phyloP scores from a whole-genome alignment of 2,113 vertebrate genomes.

The Prionailurus bengalensis region DNA sequence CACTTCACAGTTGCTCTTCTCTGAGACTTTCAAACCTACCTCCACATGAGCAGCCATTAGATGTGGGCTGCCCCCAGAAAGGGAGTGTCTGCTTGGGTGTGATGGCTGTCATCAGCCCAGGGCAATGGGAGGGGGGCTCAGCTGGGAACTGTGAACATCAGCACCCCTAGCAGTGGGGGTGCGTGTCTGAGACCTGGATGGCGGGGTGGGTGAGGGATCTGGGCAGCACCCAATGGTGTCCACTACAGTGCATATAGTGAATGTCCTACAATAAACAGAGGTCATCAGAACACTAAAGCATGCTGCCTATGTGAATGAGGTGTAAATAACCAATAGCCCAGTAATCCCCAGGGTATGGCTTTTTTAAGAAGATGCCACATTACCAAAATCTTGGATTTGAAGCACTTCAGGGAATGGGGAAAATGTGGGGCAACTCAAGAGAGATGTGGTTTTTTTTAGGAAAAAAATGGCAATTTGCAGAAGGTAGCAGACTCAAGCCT shows the following conservation, averaged over 20 bases:
- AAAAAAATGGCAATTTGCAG: too few relatives aligned
- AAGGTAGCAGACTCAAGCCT: neutral
- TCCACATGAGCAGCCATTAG: neutral
- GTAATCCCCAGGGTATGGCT: neutral
- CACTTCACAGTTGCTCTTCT: neutral
- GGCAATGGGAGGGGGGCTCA: neutral
- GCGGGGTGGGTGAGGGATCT: neutral
- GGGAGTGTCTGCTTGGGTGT: neutral
- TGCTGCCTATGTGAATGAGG: neutral
- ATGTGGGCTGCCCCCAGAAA: neutral
- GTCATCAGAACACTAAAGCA: neutral
- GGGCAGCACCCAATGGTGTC: neutral
- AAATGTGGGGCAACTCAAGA: neutral
- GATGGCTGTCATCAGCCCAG: neutral
- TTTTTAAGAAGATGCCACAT: neutral
- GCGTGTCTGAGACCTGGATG: neutral
- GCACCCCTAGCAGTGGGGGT: neutral
- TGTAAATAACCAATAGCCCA: neutral
- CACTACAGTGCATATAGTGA: rapidly evolving
- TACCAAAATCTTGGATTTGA: slow-evolving; percentile 32
- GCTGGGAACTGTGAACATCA: neutral
- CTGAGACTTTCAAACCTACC: neutral
- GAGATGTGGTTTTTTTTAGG: neutral
- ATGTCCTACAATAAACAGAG: neutral
- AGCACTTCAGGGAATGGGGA: neutral